Evolutionary conservation across 2,113 vertebrate genomes (phyloP).

Genomic region (Cichladusa arquata): DNA sequence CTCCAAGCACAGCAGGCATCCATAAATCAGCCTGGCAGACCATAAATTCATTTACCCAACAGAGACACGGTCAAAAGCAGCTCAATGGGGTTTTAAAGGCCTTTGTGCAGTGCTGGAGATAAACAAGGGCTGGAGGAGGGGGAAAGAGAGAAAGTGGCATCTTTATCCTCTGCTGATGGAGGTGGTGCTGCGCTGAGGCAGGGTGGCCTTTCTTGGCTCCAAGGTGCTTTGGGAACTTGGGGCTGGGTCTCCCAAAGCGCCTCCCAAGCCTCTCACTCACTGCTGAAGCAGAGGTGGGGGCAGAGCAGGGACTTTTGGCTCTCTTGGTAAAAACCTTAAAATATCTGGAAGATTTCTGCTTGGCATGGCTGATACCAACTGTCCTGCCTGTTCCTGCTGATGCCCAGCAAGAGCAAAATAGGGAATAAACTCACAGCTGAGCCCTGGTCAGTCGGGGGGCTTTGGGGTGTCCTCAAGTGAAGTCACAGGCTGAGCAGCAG

Average conservation of each 20-base stretch:
- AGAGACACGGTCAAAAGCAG: conserved; percentile 29
- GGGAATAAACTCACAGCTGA: background rate
- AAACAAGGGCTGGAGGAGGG: background rate
- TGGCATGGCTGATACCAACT: background rate
- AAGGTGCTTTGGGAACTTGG: background rate
- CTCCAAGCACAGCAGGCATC: background rate
- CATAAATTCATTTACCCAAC: conserved; percentile 59
- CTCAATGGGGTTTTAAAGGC: conserved; percentile 23
- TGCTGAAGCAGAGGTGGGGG: background rate
- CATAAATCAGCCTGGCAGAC: conserved; percentile 64
- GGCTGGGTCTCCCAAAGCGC: background rate
- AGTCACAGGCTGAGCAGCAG: background rate
- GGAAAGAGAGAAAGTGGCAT: background rate
- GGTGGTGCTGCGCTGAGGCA: background rate
- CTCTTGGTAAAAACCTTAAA: background rate
- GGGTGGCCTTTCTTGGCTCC: background rate
- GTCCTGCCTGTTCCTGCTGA: background rate
- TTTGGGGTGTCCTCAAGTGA: background rate
- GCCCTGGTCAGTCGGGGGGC: background rate
- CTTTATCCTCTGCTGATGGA: background rate
- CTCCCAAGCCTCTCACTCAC: background rate
- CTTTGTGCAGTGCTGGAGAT: background rate
- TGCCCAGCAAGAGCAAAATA: background rate
- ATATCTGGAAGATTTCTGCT: background rate
- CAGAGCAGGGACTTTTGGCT: background rate